Evolutionary conservation across 2,888 invertebrate species (phyloP).

Genomic region (Galerucella nymphaeae): DNA sequence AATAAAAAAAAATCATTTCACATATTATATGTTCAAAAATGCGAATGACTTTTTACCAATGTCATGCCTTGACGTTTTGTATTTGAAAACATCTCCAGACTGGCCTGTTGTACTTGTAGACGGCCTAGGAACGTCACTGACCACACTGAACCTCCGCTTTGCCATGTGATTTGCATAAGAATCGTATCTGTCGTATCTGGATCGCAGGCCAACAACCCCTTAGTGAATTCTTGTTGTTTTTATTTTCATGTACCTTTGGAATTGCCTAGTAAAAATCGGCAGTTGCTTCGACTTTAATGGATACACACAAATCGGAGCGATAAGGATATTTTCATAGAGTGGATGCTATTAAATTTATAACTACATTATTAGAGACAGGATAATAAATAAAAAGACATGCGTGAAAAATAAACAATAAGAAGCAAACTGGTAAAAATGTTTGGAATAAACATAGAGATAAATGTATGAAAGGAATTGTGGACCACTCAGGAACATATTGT

Average conservation of each 20-base stretch:
- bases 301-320: background rate
- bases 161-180: conserved; percentile 52
- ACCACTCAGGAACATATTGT: too few species aligned
- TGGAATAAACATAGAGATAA: too few species aligned
- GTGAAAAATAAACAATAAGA: too few species aligned
- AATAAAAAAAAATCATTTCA: too few species aligned
- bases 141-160: conserved; percentile 49
- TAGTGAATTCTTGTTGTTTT: conserved; percentile 11
- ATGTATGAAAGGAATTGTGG: too few species aligned
- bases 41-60: too few species aligned
- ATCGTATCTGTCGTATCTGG: conserved; percentile 47
- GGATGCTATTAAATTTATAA: background rate
- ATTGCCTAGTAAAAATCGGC: background rate
- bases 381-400: too few species aligned
- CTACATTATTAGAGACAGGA: too few species aligned
- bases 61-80: conserved; percentile 48
- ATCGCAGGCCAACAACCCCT: conserved; percentile 50
- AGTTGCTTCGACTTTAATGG: background rate
- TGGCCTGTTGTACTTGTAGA: conserved; percentile 38
- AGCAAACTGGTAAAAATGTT: too few species aligned
- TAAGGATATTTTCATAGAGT: background rate
- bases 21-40: too few species aligned
- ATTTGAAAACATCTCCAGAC: conserved; percentile 2
- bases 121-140: conserved; percentile 50
- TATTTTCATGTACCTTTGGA: background rate